A percentile compares a stretch with the other conserved stretches of the same genome.
phyloP scores from a whole-genome alignment of 1,140 invertebrate species.

The Apis cerana region DNA sequence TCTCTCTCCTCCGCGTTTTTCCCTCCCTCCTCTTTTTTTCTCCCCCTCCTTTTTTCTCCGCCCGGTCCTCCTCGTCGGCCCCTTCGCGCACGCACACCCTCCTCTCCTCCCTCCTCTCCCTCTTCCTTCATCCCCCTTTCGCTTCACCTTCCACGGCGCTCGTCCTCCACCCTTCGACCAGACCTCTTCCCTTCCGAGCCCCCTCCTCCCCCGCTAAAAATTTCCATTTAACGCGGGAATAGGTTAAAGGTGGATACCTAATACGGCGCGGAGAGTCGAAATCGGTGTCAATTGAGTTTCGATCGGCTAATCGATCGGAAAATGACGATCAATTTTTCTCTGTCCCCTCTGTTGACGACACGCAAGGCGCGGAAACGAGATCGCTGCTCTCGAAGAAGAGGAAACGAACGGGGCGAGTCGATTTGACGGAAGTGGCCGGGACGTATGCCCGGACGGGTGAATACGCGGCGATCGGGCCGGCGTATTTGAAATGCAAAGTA shows the following conservation, averaged over 20 bases:
- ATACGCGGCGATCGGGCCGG: constrained; percentile 53
- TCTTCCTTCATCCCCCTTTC: constrained; percentile 33
- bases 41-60: constrained; percentile 26
- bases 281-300: no score
- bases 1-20: constrained; percentile 52
- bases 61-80: constrained; percentile 1
- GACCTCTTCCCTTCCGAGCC: neutral
- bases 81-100: neutral
- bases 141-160: constrained; percentile 37
- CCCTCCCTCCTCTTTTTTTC: constrained; percentile 19
- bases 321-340: no score
- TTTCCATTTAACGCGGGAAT: constrained; percentile 23
- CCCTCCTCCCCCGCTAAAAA: constrained; percentile 22
- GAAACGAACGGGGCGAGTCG: no score
- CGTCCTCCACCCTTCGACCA: constrained; percentile 17
- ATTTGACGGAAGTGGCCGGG: neutral
- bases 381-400: no score
- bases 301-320: no score
- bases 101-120: neutral
- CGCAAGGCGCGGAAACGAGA: no score
- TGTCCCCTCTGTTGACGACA: no score
- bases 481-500: constrained; percentile 76
- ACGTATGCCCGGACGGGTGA: neutral
- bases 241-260: no score
- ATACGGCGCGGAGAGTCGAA: no score